These are phyloP conservation scores for Drosophila phalerata DNA, from an alignment of 2,888 invertebrate genomes.

Conservation along the genomic window DNA sequence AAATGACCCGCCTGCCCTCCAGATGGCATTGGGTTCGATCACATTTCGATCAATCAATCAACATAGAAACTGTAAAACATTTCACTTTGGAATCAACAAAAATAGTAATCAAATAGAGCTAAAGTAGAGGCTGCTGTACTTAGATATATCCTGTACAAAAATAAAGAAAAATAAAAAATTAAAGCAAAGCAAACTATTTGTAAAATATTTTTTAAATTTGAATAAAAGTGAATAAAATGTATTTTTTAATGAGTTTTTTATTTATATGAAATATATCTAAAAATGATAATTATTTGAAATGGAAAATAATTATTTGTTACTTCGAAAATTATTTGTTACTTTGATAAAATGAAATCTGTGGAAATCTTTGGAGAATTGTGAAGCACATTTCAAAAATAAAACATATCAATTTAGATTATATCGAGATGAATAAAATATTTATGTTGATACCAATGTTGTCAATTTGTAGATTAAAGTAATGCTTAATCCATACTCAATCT, in stretches of 20 bases:
- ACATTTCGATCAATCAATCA: conserved; percentile 57
- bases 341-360: too few species aligned
- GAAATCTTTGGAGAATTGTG: too few species aligned
- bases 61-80: conserved; percentile 36
- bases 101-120: conserved; percentile 1
- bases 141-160: not conserved
- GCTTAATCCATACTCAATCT: not conserved
- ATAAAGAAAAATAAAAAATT: not conserved
- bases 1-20: conserved; percentile 57
- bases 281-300: too few species aligned
- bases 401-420: not conserved
- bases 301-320: too few species aligned
- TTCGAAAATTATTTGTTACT: too few species aligned
- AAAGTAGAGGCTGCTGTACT: not conserved
- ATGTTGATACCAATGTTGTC: not conserved
- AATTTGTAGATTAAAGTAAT: not conserved
- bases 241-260: too few species aligned
- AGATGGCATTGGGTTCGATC: conserved; percentile 47
- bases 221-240: too few species aligned
- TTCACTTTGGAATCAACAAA: conserved; percentile 46
- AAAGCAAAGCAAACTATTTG: too few species aligned
- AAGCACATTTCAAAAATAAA: too few species aligned
- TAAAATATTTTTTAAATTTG: not conserved
- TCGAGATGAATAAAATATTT: too few species aligned
- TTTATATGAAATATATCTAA: too few species aligned